These are phyloP conservation scores for Xylocopa sonorina DNA, from an alignment of 1,140 invertebrate genomes.

Conservation along the genomic window DNA sequence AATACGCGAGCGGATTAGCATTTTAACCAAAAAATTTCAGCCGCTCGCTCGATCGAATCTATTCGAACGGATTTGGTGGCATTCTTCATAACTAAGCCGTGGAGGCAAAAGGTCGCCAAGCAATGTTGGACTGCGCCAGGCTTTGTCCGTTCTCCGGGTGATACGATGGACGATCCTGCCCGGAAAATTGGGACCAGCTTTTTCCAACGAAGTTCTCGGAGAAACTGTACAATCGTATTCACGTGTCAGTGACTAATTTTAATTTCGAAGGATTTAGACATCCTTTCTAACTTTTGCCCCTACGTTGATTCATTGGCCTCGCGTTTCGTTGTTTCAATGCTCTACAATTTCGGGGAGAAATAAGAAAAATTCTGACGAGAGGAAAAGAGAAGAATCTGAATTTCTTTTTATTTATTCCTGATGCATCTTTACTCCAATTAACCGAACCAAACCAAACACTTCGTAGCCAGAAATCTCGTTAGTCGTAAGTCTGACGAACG, in stretches of 20 bases:
- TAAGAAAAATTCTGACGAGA: too few relatives aligned
- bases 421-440: too few relatives aligned
- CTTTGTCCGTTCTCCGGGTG: not conserved
- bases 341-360: too few relatives aligned
- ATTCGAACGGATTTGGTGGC: not conserved
- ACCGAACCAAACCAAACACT: too few relatives aligned
- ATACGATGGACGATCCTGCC: not conserved
- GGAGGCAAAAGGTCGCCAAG: not conserved
- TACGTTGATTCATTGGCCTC: too few relatives aligned
- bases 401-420: too few relatives aligned
- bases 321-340: too few relatives aligned
- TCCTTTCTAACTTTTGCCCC: too few relatives aligned
- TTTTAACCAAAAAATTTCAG: not conserved
- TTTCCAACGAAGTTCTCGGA: not conserved
- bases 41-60: not conserved
- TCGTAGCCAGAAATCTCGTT: not conserved
- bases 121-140: not conserved
- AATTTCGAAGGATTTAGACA: not conserved
- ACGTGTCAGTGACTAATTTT: not conserved
- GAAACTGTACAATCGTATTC: too few relatives aligned
- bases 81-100: not conserved
- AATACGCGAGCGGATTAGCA: not conserved
- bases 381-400: too few relatives aligned
- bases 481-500: too few relatives aligned
- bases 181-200: not conserved